Evolutionary conservation across 2,797 vertebrate genomes (phyloP).

Genomic region (Danio albolineatus): DNA sequence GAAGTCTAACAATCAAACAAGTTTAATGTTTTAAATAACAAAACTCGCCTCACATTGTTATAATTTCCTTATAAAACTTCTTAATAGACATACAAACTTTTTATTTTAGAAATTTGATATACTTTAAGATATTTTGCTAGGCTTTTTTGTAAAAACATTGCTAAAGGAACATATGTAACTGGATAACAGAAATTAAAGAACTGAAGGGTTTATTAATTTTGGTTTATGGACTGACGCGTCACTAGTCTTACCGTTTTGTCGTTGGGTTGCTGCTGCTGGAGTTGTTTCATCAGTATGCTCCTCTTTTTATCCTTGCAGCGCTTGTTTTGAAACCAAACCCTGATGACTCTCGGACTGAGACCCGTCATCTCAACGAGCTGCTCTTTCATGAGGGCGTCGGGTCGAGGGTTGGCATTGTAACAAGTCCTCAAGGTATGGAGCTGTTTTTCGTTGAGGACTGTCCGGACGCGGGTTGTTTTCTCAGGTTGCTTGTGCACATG

Average conservation of each 20-base stretch:
- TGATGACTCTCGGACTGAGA: conserved; percentile 94
- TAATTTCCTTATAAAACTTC: not conserved
- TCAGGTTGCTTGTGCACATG: conserved; percentile 91
- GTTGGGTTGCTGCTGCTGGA: conserved; percentile 92
- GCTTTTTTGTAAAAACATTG: not conserved
- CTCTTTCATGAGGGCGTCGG: conserved; percentile 98
- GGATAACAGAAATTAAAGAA: not conserved
- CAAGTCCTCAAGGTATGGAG: conserved; percentile 96
- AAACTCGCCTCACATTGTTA: not conserved
- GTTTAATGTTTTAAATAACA: not conserved
- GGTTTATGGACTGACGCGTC: not conserved
- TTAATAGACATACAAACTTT: not conserved
- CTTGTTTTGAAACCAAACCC: conserved; percentile 99
- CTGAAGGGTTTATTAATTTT: not conserved
- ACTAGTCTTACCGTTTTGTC: conserved; percentile 88
- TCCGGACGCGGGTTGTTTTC: conserved; percentile 94
- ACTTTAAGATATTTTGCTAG: too few species aligned
- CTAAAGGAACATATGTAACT: not conserved
- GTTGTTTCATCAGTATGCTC: conserved; percentile 93
- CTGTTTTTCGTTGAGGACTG: conserved; percentile 98
- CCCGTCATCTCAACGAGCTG: conserved; percentile 99
- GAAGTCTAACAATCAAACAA: not conserved
- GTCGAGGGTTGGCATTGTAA: conserved; percentile 96
- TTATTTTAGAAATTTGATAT: not conserved
- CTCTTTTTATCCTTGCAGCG: conserved; percentile 99